Conservation (phyloP, 1,140 invertebrate genomes). For the Drosophila watanabei region DNA sequence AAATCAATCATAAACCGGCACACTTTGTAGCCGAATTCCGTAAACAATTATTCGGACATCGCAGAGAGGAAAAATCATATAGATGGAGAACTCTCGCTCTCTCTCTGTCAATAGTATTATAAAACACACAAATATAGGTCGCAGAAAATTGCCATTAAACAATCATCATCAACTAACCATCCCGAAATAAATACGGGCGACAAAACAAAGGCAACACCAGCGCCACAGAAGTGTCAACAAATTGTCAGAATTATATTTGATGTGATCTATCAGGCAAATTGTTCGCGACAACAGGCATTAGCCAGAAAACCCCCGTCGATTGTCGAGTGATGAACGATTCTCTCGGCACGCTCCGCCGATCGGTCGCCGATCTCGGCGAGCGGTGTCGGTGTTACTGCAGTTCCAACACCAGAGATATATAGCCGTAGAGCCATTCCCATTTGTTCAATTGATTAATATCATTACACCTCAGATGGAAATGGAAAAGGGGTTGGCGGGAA, state of each 20-base stretch:
- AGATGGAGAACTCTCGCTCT: neutral
- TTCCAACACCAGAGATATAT: neutral
- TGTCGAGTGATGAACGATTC: slow-evolving; percentile 19
- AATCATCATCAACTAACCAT: slow-evolving; percentile 55
- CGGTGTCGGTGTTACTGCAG: slow-evolving; percentile 25
- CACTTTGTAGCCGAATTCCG: slow-evolving; percentile 20
- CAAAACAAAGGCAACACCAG: slow-evolving; percentile 38
- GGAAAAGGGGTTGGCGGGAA: neutral
- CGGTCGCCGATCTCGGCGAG: slow-evolving; percentile 7
- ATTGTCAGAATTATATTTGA: slow-evolving; percentile 69
- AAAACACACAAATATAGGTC: slow-evolving; percentile 15
- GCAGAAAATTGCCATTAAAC: slow-evolving; percentile 53
- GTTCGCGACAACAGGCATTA: slow-evolving; percentile 39
- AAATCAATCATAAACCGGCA: slow-evolving; percentile 46
- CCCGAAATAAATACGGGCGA: slow-evolving; percentile 45
- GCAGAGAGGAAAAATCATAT: neutral
- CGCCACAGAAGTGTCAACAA: slow-evolving; percentile 68
- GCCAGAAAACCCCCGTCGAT: slow-evolving; percentile 6
- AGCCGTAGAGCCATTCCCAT: neutral
- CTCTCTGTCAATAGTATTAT: slow-evolving; percentile 33
- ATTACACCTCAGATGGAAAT: slow-evolving; percentile 24
- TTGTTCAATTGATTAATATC: slow-evolving; percentile 41
- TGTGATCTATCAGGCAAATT: slow-evolving; percentile 70
- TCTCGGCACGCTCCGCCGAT: slow-evolving; percentile 62
- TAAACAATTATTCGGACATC: slow-evolving; percentile 27